Evolutionary conservation across 2,113 vertebrate species (phyloP).

Genomic region (Gobiocypris rarus): DNA sequence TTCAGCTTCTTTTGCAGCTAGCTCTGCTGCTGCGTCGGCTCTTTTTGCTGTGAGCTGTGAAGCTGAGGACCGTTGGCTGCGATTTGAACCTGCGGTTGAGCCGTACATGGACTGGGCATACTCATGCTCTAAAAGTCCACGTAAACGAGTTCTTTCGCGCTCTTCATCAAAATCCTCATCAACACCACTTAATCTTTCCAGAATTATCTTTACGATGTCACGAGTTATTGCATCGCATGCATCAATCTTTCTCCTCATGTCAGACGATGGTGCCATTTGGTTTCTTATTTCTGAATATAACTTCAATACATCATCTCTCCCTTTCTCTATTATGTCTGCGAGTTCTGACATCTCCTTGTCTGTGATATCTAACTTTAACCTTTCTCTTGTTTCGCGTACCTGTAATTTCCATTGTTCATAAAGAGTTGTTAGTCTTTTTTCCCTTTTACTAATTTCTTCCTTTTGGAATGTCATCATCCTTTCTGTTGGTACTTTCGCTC

Average conservation of each 20-base stretch:
- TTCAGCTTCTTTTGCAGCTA: too few species aligned
- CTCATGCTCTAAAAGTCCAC: neutral
- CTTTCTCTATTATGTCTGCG: too few species aligned
- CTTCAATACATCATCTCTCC: too few species aligned
- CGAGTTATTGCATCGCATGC: neutral
- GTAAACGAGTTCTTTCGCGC: neutral
- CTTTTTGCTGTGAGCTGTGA: neutral
- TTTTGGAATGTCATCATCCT: neutral
- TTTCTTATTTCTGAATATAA: too few species aligned
- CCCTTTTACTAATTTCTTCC: neutral
- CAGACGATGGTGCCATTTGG: too few species aligned
- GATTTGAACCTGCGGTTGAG: neutral
- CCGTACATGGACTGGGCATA: neutral
- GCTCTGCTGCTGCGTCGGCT: too few species aligned
- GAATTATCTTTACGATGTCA: neutral
- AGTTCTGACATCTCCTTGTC: neutral
- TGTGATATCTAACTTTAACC: neutral
- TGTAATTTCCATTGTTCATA: neutral
- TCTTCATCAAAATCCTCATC: constrained; percentile 5
- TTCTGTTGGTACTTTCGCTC: neutral
- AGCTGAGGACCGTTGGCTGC: too few species aligned
- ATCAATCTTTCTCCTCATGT: too few species aligned
- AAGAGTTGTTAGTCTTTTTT: neutral
- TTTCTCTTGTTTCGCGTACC: neutral
- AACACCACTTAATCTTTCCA: constrained; percentile 4